Conservation (phyloP, 2,113 vertebrate species). For the Pollachius pollachius region DNA sequence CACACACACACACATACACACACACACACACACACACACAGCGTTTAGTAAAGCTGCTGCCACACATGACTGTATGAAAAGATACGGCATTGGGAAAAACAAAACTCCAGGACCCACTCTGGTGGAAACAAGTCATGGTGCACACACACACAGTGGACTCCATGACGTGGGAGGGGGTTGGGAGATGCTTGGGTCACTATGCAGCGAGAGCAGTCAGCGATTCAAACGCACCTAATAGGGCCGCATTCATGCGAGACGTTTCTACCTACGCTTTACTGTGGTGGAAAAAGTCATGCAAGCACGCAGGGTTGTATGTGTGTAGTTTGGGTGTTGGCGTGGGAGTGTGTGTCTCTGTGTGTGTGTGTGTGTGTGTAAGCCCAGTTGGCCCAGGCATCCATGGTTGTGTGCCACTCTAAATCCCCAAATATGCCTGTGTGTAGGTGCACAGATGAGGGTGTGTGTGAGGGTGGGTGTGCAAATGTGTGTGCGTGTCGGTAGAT, state of each 20-base stretch:
- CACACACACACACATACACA: constrained; percentile 18
- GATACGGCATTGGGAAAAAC: background rate
- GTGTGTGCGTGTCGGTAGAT: too few relatives aligned
- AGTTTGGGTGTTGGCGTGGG: too few relatives aligned
- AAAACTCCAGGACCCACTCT: background rate
- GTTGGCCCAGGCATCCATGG: too few relatives aligned
- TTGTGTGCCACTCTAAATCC: too few relatives aligned
- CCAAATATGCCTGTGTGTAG: too few relatives aligned
- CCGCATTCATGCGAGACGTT: constrained; percentile 18
- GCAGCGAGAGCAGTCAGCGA: background rate
- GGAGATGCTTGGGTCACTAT: background rate
- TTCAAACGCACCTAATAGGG: constrained; percentile 7
- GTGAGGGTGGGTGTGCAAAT: too few relatives aligned
- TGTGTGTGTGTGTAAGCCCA: too few relatives aligned
- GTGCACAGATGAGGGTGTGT: too few relatives aligned
- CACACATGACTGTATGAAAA: background rate
- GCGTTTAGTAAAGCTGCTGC: constrained; percentile 4
- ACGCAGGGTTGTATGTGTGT: constrained; percentile 1
- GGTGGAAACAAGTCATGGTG: background rate
- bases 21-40: constrained; percentile 5
- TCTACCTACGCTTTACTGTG: constrained; percentile 6
- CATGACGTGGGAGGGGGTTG: background rate
- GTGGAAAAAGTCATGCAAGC: constrained; percentile 31
- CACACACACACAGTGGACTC: background rate
- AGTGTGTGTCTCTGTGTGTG: too few relatives aligned